A percentile compares a stretch with the other conserved stretches of the same genome.
Conservation (phyloP, 1,140 invertebrate genomes). For the Drosophila aff. region DNA sequence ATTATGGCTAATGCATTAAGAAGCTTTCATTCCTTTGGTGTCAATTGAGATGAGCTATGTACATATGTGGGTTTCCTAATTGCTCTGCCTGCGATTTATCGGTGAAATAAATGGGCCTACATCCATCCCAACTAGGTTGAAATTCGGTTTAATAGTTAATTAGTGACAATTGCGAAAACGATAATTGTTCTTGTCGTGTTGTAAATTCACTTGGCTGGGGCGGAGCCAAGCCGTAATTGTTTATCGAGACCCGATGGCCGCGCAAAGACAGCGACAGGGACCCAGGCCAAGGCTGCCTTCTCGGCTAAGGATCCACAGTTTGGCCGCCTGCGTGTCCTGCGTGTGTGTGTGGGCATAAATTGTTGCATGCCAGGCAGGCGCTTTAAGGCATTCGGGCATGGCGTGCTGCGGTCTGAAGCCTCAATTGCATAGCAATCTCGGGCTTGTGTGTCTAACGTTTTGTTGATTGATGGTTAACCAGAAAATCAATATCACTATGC, state of each 20-base stretch:
- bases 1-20: constrained; percentile 5
- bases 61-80: constrained; percentile 5
- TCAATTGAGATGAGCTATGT: constrained; percentile 12
- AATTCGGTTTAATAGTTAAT: constrained; percentile 68
- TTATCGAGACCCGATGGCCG: constrained; percentile 71
- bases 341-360: constrained; percentile 62
- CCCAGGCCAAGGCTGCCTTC: constrained; percentile 4
- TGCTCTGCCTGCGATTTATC: constrained; percentile 17
- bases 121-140: constrained; percentile 11
- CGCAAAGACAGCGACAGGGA: constrained; percentile 49
- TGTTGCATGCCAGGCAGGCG: constrained; percentile 76
- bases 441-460: constrained; percentile 63
- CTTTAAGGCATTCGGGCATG: constrained; percentile 79
- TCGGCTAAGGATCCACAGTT: constrained; percentile 8
- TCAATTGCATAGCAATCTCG: constrained; percentile 77
- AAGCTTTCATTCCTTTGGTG: background rate
- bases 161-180: constrained; percentile 69
- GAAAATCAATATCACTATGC: constrained; percentile 83
- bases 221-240: constrained; percentile 62
- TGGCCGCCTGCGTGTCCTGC: constrained; percentile 11
- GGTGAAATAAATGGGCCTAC: constrained; percentile 2
- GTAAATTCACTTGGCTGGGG: constrained; percentile 55
- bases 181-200: constrained; percentile 75
- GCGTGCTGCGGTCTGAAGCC: constrained; percentile 79
- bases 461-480: constrained; percentile 83